Evolutionary conservation across 2,797 vertebrate species (phyloP).

Genomic region (Bradypodion pumilum): DNA sequence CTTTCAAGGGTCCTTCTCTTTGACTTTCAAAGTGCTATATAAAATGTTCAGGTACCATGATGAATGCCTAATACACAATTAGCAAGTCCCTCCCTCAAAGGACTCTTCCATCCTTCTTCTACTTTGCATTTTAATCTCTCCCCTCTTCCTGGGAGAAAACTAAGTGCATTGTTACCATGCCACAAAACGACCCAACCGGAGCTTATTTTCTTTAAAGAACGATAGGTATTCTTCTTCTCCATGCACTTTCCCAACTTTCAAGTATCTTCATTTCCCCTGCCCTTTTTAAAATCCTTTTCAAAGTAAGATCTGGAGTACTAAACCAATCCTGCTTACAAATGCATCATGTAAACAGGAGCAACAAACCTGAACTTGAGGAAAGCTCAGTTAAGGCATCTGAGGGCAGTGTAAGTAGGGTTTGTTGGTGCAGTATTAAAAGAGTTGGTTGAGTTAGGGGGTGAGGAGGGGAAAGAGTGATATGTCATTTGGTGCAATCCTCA

Average conservation of each 20-base stretch:
- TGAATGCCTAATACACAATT: neutral
- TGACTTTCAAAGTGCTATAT: neutral
- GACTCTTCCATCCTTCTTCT: neutral
- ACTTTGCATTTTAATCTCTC: neutral
- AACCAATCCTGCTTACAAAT: neutral
- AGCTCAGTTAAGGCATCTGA: neutral
- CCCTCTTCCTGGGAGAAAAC: neutral
- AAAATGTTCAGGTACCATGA: neutral
- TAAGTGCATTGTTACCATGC: neutral
- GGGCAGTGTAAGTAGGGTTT: too few relatives aligned
- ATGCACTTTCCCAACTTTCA: neutral
- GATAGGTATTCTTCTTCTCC: neutral
- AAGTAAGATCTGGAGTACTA: neutral
- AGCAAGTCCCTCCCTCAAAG: neutral
- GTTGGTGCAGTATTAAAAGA: too few relatives aligned
- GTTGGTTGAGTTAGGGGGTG: too few relatives aligned
- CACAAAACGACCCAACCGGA: neutral
- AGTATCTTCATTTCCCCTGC: neutral
- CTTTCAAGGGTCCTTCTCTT: too few relatives aligned
- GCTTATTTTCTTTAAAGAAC: neutral
- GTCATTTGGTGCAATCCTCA: too few relatives aligned
- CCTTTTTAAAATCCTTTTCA: too few relatives aligned
- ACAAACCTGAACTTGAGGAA: neutral
- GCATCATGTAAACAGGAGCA: neutral
- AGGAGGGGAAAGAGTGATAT: too few relatives aligned